Percentiles rank a stretch among this genome's conserved stretches.
These are phyloP conservation scores for Phrynocephalus forsythii DNA, from an alignment of 2,797 vertebrate genomes.

Conservation along the genomic window DNA sequence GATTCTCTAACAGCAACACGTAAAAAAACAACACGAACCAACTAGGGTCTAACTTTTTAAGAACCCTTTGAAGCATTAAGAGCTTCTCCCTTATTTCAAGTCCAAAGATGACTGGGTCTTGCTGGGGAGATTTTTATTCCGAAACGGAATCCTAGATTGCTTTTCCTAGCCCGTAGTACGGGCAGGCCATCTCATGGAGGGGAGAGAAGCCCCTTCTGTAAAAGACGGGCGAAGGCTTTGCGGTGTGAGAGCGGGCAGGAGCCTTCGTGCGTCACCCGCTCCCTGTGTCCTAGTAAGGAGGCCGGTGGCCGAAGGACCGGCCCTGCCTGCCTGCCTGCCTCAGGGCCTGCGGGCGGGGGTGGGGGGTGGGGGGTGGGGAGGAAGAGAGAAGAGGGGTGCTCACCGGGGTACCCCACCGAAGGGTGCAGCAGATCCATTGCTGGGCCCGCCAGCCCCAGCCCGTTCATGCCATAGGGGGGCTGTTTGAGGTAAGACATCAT, in stretches of 20 bases:
- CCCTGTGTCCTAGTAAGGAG: too few relatives aligned
- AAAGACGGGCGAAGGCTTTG: too few relatives aligned
- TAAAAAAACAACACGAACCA: too few relatives aligned
- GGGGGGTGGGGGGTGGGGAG: too few relatives aligned
- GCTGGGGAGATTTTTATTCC: neutral
- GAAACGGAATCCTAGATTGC: neutral
- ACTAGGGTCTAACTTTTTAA: neutral
- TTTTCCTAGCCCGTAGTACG: neutral
- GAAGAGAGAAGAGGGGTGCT: slow-evolving; percentile 35
- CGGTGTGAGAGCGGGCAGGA: too few relatives aligned
- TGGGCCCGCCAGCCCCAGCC: slow-evolving; percentile 92
- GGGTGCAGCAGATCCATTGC: slow-evolving; percentile 95
- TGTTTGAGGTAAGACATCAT: slow-evolving; percentile 99
- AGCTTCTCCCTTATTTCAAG: neutral
- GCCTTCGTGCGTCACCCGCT: too few relatives aligned
- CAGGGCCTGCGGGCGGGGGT: neutral
- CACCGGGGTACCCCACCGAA: slow-evolving; percentile 95
- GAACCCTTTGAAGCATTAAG: neutral
- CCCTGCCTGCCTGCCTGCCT: too few relatives aligned
- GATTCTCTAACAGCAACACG: neutral
- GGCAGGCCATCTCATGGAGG: too few relatives aligned
- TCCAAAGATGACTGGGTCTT: neutral
- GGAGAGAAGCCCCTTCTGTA: too few relatives aligned
- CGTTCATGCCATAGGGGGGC: slow-evolving; percentile 96
- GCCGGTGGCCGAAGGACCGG: too few relatives aligned